Base-by-base conservation (phyloP, 2,888 invertebrate species). In the Coleophora flavipennella region DNA sequence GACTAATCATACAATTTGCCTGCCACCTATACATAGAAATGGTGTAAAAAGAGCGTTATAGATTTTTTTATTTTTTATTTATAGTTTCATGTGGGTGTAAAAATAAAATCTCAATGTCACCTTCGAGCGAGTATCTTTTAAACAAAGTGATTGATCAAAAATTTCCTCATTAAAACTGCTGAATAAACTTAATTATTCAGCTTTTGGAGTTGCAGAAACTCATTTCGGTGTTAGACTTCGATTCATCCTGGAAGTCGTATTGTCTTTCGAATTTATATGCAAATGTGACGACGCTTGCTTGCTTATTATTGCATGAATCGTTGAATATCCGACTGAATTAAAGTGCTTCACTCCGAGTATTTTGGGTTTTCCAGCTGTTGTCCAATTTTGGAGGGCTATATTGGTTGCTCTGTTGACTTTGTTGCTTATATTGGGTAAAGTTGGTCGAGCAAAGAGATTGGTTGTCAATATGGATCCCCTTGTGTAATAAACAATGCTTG, bases 241-340 rank as follows among this genome's bases (percentile, higher is more conserved):
- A 69, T 67, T 66, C 62, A 57, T 49, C 40, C 45, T 47, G 42
- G 53, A 55, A 49, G 48, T 32, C 40, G 54, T 53, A 61, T 61
- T 61, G 62, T 62, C 66, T 64, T 57, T 57, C 55, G 59, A 65
- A 72, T 73, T 70, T 67, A 66, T 65, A 71, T 72, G 68, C 61
- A 63, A 73, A 70, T 73, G 54, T 41, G 44, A 13, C 25, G 44
- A 48, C 51, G 53, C 52, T 50, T 49, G 37, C 53, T 59, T 61
- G 59, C 62, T 67, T 64, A 62, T 62, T 63, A 59, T 55, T 60
- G 53, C 20, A 20, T 20, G 20, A 20, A 20, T 20, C 20, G 20
- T 20, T 20, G 20, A 20, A 20, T 20, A 20, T 20, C 20, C 20
- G 20, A 20, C 20, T 20, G 20, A 20, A 20, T 20, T 20, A 20